Percentiles rank a stretch among this genome's conserved stretches.
Evolutionary conservation across 30 jellyfish, hydroid and myxozoan species (phyloP).

Genomic region (Chironex yamaguchii): DNA sequence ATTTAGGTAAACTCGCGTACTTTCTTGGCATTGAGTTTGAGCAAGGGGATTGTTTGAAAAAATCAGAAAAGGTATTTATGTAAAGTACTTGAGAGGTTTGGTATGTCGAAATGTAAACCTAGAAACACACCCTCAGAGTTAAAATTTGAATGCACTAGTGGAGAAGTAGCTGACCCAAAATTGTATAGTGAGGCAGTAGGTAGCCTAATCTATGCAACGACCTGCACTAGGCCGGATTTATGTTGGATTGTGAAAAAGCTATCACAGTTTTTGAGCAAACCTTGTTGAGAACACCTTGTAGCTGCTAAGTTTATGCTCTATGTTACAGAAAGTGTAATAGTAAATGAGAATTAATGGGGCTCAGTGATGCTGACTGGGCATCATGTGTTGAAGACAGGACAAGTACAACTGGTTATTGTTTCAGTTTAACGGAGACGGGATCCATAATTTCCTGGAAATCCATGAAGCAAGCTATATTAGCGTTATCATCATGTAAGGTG

Average conservation of each 20-base stretch:
- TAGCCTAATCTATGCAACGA: slow-evolving; percentile 54
- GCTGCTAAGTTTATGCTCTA: slow-evolving; percentile 6
- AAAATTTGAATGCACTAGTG: background rate
- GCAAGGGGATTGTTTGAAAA: background rate
- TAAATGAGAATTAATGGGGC: background rate
- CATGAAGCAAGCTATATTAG: too few species aligned
- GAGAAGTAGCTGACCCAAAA: background rate
- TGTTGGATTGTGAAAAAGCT: slow-evolving; percentile 36
- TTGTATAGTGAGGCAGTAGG: slow-evolving; percentile 16
- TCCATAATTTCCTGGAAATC: background rate
- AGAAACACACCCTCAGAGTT: slow-evolving; percentile 38
- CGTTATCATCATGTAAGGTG: too few species aligned
- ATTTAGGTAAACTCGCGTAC: slow-evolving; percentile 60
- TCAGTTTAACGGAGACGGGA: slow-evolving; percentile 8
- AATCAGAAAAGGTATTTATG: slow-evolving; percentile 2
- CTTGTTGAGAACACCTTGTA: background rate
- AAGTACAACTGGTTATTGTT: slow-evolving; percentile 48
- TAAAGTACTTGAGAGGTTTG: slow-evolving; percentile 1
- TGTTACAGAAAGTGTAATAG: background rate
- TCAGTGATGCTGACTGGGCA: slow-evolving; percentile 78
- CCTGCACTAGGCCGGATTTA: slow-evolving; percentile 35
- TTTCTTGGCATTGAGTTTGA: slow-evolving; percentile 69
- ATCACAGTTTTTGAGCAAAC: slow-evolving; percentile 24
- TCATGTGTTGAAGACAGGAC: slow-evolving; percentile 45
- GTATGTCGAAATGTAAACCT: slow-evolving; percentile 43